Percentiles rank a stretch among this genome's conserved stretches.
These are phyloP conservation scores for Mystacides longicornis DNA, from an alignment of 2,888 invertebrate species.

Conservation along the genomic window DNA sequence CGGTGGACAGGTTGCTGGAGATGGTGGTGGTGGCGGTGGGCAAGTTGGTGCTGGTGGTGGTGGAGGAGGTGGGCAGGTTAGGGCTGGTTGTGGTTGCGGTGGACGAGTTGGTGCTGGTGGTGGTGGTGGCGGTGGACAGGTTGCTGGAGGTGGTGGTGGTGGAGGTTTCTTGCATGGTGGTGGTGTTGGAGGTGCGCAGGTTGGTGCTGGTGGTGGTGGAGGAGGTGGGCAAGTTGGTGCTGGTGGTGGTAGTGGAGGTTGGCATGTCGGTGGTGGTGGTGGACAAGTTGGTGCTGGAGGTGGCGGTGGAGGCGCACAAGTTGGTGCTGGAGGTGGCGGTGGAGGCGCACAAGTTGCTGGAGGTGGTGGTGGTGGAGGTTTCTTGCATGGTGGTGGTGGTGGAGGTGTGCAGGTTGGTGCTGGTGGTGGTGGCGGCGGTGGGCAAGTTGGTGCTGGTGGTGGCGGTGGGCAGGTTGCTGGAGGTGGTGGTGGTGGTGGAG, in stretches of 20 bases:
- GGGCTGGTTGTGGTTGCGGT: background rate
- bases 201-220: background rate
- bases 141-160: slow-evolving; percentile 1
- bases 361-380: background rate
- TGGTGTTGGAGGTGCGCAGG: background rate
- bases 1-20: background rate
- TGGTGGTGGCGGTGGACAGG: background rate
- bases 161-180: background rate
- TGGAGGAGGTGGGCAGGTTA: background rate
- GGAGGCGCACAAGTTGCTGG: background rate
- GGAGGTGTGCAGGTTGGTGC: background rate
- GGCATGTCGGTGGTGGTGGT: background rate
- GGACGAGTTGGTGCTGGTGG: background rate
- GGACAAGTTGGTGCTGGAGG: background rate
- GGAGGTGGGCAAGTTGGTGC: background rate
- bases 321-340: background rate
- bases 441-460: background rate
- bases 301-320: background rate
- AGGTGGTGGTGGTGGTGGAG: background rate
- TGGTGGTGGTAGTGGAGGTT: background rate
- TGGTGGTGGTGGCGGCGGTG: background rate
- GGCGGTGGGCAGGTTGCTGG: background rate
- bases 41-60: background rate
- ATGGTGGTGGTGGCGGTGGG: background rate
- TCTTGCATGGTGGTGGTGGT: background rate